These are phyloP conservation scores for Damaliscus lunatus DNA, from an alignment of 2,113 vertebrate genomes.

Conservation along the genomic window DNA sequence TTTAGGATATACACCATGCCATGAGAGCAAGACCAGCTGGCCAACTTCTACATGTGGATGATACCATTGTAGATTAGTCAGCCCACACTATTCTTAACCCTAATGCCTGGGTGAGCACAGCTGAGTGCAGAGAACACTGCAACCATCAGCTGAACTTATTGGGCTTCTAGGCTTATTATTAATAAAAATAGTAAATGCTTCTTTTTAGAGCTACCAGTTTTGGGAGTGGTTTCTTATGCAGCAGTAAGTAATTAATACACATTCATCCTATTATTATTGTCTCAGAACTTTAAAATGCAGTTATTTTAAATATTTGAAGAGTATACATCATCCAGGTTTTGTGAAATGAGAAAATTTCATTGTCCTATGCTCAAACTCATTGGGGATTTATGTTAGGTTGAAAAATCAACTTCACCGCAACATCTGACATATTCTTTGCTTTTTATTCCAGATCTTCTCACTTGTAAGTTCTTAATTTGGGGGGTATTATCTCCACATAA, in stretches of 20 bases:
- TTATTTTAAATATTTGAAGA: background rate
- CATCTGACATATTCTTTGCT: background rate
- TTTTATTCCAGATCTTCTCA: background rate
- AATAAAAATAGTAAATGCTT: background rate
- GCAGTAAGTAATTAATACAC: background rate
- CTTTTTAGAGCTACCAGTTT: background rate
- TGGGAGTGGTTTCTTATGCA: background rate
- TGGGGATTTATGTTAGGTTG: background rate
- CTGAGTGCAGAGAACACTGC: background rate
- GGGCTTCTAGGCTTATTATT: background rate
- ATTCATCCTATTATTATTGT: background rate
- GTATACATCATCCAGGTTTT: background rate
- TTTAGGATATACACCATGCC: background rate
- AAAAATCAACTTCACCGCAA: background rate
- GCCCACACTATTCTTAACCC: background rate
- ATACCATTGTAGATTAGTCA: background rate
- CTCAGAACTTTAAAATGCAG: background rate
- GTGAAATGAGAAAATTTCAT: background rate
- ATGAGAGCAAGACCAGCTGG: background rate
- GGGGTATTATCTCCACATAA: background rate
- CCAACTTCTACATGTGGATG: background rate
- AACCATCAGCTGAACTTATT: background rate
- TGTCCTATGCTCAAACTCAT: background rate
- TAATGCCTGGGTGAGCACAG: background rate
- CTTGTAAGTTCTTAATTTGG: background rate